phyloP scores from a whole-genome alignment of 1,140 invertebrate species.

The Diplogasteroides magnus region DNA sequence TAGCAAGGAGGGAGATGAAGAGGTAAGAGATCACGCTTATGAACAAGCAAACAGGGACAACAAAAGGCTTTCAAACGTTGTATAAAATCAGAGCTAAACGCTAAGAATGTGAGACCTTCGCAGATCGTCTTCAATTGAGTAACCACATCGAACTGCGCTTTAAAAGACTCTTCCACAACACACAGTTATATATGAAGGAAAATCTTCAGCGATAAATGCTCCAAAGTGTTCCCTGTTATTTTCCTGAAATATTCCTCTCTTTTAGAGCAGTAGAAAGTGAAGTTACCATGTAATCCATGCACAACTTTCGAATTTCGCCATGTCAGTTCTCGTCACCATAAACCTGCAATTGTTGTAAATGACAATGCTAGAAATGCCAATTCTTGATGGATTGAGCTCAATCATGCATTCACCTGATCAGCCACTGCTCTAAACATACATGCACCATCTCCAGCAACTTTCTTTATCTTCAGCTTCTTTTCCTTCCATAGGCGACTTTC shows the following conservation, averaged over 20 bases:
- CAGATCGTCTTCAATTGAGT: too few species aligned
- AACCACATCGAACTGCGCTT: too few species aligned
- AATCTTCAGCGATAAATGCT: constrained; percentile 88
- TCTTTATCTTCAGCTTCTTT: constrained; percentile 73
- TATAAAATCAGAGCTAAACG: too few species aligned
- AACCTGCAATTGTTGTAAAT: constrained; percentile 61
- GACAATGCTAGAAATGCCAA: not conserved
- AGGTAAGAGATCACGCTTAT: too few species aligned
- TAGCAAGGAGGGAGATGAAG: too few species aligned
- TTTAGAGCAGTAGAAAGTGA: constrained; percentile 7
- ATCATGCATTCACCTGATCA: constrained; percentile 35
- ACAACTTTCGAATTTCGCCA: constrained; percentile 73
- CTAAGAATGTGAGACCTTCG: too few species aligned
- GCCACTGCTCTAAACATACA: constrained; percentile 80
- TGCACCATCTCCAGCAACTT: constrained; percentile 85
- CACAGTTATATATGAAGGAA: constrained; percentile 72
- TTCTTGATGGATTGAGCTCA: not conserved
- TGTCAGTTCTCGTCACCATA: constrained; percentile 91
- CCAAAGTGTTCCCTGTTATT: constrained; percentile 83
- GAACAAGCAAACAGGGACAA: too few species aligned
- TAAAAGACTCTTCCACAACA: not conserved
- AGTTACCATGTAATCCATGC: constrained; percentile 86
- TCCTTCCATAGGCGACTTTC: constrained; percentile 57
- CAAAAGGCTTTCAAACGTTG: too few species aligned
- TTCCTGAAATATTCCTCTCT: constrained; percentile 58